phyloP scores from a whole-genome alignment of 2,113 vertebrate species.

The Setophaga kirtlandii region DNA sequence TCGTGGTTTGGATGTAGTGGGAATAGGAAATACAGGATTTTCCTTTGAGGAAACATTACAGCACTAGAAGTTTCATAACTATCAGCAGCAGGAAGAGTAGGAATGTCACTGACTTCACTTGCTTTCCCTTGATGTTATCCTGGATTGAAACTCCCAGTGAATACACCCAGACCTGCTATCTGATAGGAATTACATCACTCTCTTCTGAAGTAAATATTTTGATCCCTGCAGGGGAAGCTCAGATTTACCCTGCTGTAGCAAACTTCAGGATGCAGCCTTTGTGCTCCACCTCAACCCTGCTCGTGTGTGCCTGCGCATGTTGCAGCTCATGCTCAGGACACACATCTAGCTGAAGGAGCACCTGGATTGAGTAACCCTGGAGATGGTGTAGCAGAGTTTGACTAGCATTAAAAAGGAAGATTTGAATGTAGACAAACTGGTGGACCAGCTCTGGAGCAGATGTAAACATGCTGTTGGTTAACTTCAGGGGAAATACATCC shows the following conservation, averaged over 20 bases:
- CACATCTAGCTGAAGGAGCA: background rate
- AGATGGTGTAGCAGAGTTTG: background rate
- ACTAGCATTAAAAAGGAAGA: background rate
- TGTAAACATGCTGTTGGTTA: background rate
- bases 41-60: conserved; percentile 16
- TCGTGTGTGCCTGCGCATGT: accelerated
- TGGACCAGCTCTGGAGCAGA: background rate
- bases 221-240: background rate
- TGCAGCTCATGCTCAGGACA: background rate
- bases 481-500: background rate
- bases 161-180: background rate
- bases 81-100: background rate
- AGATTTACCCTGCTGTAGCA: background rate
- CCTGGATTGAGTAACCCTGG: background rate
- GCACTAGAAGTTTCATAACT: background rate
- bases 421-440: background rate
- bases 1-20: background rate
- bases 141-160: conserved; percentile 1
- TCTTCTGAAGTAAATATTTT: conserved; percentile 16
- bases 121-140: conserved; percentile 44
- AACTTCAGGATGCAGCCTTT: background rate
- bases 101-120: background rate
- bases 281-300: background rate
- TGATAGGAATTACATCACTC: background rate
- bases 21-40: background rate